A percentile compares a stretch with the other conserved stretches of the same genome.
These are phyloP conservation scores for Lasioglossum oenotherae DNA, from an alignment of 2,888 invertebrate species.

Conservation along the genomic window DNA sequence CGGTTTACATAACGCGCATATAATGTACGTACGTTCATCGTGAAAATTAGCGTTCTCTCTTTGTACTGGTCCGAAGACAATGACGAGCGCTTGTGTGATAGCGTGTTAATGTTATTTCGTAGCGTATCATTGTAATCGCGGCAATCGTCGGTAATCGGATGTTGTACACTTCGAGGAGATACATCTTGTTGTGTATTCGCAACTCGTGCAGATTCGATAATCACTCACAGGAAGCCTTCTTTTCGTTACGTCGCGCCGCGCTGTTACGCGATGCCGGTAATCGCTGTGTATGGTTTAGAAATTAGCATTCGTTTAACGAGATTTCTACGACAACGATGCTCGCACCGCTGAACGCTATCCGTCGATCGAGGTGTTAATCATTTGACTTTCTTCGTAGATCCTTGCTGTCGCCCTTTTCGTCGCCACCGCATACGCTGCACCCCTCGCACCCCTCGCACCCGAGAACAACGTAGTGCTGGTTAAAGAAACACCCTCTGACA, in stretches of 20 bases:
- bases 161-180: background rate
- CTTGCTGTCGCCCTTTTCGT: constrained; percentile 72
- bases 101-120: background rate
- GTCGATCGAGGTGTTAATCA: constrained; percentile 11
- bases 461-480: constrained; percentile 62
- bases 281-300: background rate
- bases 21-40: background rate
- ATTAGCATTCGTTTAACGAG: background rate
- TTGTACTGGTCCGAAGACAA: background rate
- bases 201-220: background rate
- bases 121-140: background rate
- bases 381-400: constrained; percentile 59
- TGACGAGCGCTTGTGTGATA: constrained; percentile 14
- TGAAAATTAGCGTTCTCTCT: constrained; percentile 16
- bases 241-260: background rate
- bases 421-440: constrained; percentile 73
- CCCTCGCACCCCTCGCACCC: constrained; percentile 61
- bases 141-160: background rate
- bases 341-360: background rate
- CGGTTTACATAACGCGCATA: constrained; percentile 35
- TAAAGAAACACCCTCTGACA: constrained; percentile 73
- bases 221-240: background rate
- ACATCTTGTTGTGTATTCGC: background rate
- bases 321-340: too few species aligned
- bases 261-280: background rate